phyloP scores from a whole-genome alignment of 2,888 invertebrate species.

The Oxyteleia sp. region DNA sequence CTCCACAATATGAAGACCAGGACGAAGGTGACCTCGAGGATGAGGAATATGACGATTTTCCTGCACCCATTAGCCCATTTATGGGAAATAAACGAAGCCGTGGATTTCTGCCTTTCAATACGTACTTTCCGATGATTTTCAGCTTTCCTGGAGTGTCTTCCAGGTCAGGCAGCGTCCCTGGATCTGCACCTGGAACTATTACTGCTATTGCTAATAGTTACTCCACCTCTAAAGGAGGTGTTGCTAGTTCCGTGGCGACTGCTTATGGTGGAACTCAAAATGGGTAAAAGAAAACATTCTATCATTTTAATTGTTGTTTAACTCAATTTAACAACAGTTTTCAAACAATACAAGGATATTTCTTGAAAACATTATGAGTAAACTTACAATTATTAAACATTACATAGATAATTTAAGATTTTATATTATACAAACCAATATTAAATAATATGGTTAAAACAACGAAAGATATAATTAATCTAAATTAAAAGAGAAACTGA shows the following conservation, averaged over 20 bases:
- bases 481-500: no score
- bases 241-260: conserved; percentile 92
- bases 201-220: conserved; percentile 92
- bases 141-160: conserved; percentile 87
- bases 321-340: no score
- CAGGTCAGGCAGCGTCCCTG: conserved; percentile 84
- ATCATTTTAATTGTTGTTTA: no score
- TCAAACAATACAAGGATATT: no score
- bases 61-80: conserved; percentile 78
- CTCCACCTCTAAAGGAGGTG: conserved; percentile 91
- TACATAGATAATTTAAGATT: no score
- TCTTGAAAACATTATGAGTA: no score
- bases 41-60: conserved; percentile 83
- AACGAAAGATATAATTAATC: no score
- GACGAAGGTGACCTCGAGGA: conserved; percentile 89
- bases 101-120: conserved; percentile 87
- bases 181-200: conserved; percentile 89
- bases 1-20: no score
- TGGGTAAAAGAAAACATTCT: conserved; percentile 51
- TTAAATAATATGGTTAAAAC: no score
- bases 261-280: conserved; percentile 90
- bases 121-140: conserved; percentile 91
- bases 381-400: no score
- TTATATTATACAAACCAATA: no score
- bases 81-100: conserved; percentile 78